Base-by-base conservation (phyloP, 2,113 vertebrate species). In the Python bivittatus region DNA sequence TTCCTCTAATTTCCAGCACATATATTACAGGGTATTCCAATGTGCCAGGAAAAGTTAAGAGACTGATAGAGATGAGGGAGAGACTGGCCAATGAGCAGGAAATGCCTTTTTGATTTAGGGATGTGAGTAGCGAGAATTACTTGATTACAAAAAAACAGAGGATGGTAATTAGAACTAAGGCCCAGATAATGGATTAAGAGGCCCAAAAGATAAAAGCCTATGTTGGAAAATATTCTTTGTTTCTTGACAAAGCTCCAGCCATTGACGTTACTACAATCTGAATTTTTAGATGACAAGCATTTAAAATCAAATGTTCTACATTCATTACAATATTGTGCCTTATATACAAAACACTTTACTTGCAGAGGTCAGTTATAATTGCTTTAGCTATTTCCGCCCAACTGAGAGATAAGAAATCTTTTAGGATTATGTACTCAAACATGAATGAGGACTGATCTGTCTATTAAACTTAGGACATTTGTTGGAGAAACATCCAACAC, bases 401-500 rank as follows among this genome's bases (percentile, higher is more conserved):
- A 95, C 88, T 86, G 86, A 87, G 11, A 97, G 95, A 97, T 96
- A 96, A 89, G 52, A 48, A 92, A 94, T 95, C 93, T 93, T 92
- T 88, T 87, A 72, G 88, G 90, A 56, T 93, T 95, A 90, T 97
- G 94, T 64, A 92, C 29, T 94, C 27, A 72, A 95, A 94, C 61
- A 54, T 90, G 96, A 95, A 86, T 13, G 27, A 58, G 48, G 83
- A 95, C 92, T 93, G 86, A 57, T 95, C 44, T 61, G 97, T 96
- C 91, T 89, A n/a, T 95, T 95, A 95, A 93, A 94, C 92, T 72
- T 44, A 96, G 94, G 95, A 96, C 95, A 96, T 96, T 97, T 96
- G 94, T 95, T 94, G 91, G 94, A 96, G 94, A 85, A 94, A 97
- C 96, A 96, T 96, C 97, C 95, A 97, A 95, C 94, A 96, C 87